Evolutionary conservation across 2,113 vertebrate species (phyloP), one percentile per base, ranked within the genome.

Genomic region (Entomyzon cyanotis): DNA sequence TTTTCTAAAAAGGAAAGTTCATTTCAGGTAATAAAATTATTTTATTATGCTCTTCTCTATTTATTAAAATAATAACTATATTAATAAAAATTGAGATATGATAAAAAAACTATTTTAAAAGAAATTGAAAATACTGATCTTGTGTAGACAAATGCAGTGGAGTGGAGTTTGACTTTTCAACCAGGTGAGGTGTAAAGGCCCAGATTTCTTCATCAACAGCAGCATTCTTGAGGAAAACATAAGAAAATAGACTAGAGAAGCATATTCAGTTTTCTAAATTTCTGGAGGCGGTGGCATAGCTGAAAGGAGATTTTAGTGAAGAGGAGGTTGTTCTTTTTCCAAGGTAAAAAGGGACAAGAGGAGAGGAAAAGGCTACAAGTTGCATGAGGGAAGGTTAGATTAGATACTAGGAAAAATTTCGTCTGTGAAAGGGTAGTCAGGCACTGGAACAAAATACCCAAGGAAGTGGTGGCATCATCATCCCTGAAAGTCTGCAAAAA

Each of bases 321-420:
- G 20, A 31, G 11, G 24, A 47, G 0, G 7, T 47, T 82, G 20
- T 20, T 47, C 16, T n/a, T 50, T 46, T 39, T 50, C 18, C 13
- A 16, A 31, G 7, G 11, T 30, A 41, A 15, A 9, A 22, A 60
- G 30, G 14, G n/a, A 60, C 39, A 68, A 44, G 15, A 41, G 5
- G 21, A 62, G 11, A n/a, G 24, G 62, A 75, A 60, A 68, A 3
- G 5, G 20, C 16, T 39, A 22, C 21, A 41, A 31, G 16, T 12
- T 68, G 20, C 30, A 41, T 0, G 0, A 62, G 20, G 4, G 9
- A 37, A 46, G 7, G 16, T 22, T 31, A 62, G 9, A 18, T 41
- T 53, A 31, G 46, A 35, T 41, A 31, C 3, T 12, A 31, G 23
- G 46, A 82, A 46, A 75, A 53, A 68, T 4, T 41, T 46, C 44